Conservation (phyloP, 2,888 invertebrate genomes). For the Drosophila lutescens region DNA sequence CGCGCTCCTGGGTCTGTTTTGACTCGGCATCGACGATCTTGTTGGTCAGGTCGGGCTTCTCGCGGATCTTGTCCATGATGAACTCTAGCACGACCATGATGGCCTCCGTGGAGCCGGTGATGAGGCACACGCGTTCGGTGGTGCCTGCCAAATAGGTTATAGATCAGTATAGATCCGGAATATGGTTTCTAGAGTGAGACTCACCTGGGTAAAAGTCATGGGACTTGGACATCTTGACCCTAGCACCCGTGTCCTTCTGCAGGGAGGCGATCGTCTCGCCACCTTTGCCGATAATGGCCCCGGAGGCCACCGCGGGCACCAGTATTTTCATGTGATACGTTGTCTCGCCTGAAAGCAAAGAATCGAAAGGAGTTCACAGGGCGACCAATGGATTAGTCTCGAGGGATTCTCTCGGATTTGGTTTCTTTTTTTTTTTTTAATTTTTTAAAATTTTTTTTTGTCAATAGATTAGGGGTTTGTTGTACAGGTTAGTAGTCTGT, state of each 20-base stretch:
- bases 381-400: constrained; percentile 44
- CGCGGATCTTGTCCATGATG: constrained; percentile 97
- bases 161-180: background rate
- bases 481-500: constrained; percentile 33
- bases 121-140: constrained; percentile 96
- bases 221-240: constrained; percentile 99
- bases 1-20: constrained; percentile 94
- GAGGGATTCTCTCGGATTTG: constrained; percentile 10
- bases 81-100: constrained; percentile 96
- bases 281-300: constrained; percentile 99
- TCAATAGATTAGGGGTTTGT: constrained; percentile 11
- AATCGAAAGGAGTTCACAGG: constrained; percentile 46
- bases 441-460: constrained; percentile 5
- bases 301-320: constrained; percentile 98
- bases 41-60: constrained; percentile 95
- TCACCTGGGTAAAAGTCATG: constrained; percentile 99
- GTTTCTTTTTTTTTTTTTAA: background rate
- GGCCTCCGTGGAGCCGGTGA: constrained; percentile 95
- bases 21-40: constrained; percentile 92
- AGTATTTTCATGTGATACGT: constrained; percentile 98
- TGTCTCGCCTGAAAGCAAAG: constrained; percentile 89
- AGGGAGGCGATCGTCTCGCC: constrained; percentile 99
- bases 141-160: constrained; percentile 87
- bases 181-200: constrained; percentile 56
- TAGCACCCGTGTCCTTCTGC: constrained; percentile 98